Conservation (phyloP, 2,113 vertebrate genomes). For the Apaloderma vittatum region DNA sequence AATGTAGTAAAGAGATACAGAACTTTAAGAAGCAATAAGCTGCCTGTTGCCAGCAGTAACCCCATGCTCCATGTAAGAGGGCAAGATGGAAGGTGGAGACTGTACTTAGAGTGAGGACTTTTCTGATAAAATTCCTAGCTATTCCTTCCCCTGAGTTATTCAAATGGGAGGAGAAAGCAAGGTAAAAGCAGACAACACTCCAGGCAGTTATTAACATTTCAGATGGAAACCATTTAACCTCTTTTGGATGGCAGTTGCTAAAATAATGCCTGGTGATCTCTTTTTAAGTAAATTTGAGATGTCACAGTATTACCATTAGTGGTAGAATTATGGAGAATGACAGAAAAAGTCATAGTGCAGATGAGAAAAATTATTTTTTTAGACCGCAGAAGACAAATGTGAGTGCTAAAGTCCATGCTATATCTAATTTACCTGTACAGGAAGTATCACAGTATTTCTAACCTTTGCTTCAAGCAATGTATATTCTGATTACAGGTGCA, state of each 20-base stretch:
- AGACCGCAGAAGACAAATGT: background rate
- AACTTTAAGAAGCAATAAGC: background rate
- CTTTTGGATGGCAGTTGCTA: background rate
- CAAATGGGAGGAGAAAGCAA: background rate
- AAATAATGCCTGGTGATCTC: background rate
- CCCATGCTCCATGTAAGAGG: background rate
- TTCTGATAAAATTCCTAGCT: background rate
- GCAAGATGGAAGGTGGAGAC: background rate
- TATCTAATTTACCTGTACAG: background rate
- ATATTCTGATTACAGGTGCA: background rate
- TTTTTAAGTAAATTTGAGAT: conserved; percentile 5
- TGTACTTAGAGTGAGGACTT: background rate
- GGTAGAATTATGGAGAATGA: background rate
- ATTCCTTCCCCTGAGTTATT: background rate
- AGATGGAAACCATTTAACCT: background rate
- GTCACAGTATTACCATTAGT: background rate
- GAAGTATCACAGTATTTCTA: background rate
- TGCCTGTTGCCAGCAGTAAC: background rate
- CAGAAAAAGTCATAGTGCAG: background rate
- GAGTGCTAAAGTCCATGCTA: background rate
- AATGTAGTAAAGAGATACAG: background rate
- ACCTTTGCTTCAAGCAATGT: background rate
- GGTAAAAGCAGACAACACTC: background rate
- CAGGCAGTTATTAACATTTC: conserved; percentile 12
- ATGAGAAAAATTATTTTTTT: background rate